phyloP scores from a whole-genome alignment of 2,797 vertebrate genomes.

The Smutsia temminckii region DNA sequence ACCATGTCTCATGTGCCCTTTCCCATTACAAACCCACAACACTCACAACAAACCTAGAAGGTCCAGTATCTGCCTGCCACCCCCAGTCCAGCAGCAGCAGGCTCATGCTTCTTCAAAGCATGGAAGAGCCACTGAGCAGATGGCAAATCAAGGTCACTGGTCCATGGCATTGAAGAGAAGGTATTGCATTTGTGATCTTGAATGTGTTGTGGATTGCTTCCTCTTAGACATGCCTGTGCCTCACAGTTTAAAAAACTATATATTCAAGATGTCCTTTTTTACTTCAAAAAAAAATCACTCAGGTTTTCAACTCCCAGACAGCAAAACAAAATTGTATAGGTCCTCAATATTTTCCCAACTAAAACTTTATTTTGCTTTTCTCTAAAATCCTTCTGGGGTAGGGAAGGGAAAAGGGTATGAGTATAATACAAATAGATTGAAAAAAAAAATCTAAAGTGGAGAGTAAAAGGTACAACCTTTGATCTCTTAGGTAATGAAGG shows the following conservation, averaged over 20 bases:
- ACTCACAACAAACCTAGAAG: background rate
- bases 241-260: background rate
- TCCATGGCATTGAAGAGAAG: background rate
- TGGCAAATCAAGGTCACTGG: background rate
- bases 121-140: background rate
- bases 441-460: background rate
- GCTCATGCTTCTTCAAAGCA: background rate
- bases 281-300: background rate
- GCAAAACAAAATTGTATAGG: background rate
- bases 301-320: background rate
- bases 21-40: background rate
- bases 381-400: background rate
- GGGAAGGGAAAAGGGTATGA: background rate
- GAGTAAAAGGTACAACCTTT: background rate
- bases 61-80: background rate
- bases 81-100: background rate
- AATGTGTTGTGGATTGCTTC: background rate
- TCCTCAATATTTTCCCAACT: background rate
- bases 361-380: constrained; percentile 3
- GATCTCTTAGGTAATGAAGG: background rate
- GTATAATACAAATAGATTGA: background rate
- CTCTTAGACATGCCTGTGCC: background rate
- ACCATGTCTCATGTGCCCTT: background rate
- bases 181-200: background rate
- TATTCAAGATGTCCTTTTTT: background rate